Evolutionary conservation across 2,113 vertebrate genomes (phyloP), one percentile per base, ranked within the genome.

Genomic region (Gambusia affinis): DNA sequence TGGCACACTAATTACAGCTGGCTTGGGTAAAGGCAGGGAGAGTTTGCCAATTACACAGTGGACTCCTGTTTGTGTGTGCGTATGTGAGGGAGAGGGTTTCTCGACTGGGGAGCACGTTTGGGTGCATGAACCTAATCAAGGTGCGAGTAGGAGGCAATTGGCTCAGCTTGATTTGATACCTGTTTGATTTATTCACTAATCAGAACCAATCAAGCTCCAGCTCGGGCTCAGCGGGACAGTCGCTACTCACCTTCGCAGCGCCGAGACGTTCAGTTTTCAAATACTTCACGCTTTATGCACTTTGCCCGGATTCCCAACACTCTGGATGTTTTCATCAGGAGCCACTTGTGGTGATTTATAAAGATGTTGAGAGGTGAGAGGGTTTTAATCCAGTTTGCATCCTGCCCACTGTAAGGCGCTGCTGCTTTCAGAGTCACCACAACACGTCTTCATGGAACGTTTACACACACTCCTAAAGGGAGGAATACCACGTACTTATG

Each of bases 141-240:
- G 85, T 89, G 84, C 64, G 87, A 88, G 90, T 91, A 82, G 89
- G 92, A 90, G 92, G 85, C 84, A 83, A 85, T 90, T 88, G 88
- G 85, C 87, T 67, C 82, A 42, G 79, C 86, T 87, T 92, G 92
- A 92, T 93, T 91, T 89, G 91, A 92, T 92, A 92, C 87, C 83
- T 87, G 92, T 91, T 87, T 91, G 92, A 91, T 91, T 90, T 92
- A 91, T 92, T 84, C 89, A 68, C 87, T 91, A 89, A 93, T 93
- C 93, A 92, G 80, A 89, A 90, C 90, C 89, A 93, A 92, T 92
- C 89, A 91, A 81, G 82, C 87, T 86, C 85, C 84, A 67, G 88
- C 89, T 66, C 60, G 3, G 75, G 79, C 87, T 73, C 89, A 85
- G 88, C 66, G 79, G 84, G 87, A 74, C 77, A 80, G 78, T 75